These are phyloP conservation scores for Oncorhynchus clarkii DNA, from an alignment of 2,113 vertebrate species.

Conservation along the genomic window DNA sequence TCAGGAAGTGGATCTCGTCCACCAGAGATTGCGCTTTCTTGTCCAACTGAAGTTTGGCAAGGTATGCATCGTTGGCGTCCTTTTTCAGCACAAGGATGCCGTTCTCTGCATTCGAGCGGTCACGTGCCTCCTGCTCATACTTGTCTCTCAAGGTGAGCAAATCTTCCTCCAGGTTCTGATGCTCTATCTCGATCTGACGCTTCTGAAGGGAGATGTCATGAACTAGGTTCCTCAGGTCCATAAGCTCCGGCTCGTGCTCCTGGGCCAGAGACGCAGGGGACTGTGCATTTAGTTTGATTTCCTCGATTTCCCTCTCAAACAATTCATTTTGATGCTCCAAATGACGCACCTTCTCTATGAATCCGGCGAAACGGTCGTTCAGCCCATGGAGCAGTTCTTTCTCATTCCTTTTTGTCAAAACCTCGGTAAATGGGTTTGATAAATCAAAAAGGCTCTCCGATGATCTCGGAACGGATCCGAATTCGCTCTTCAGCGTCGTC, in stretches of 20 bases:
- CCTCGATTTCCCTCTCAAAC: constrained; percentile 67
- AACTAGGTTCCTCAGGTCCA: constrained; percentile 54
- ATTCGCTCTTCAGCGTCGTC: neutral
- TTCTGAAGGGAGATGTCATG: constrained; percentile 64
- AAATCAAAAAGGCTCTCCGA: constrained; percentile 19
- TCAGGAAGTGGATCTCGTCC: constrained; percentile 67
- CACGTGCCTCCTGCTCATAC: constrained; percentile 51
- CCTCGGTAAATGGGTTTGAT: constrained; percentile 12
- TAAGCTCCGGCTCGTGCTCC: constrained; percentile 64
- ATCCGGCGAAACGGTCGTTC: constrained; percentile 71
- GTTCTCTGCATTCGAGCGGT: constrained; percentile 51
- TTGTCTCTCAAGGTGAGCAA: constrained; percentile 44
- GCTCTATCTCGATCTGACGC: constrained; percentile 60
- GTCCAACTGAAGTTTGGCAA: constrained; percentile 65
- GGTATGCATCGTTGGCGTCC: constrained; percentile 53
- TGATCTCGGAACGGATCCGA: constrained; percentile 5
- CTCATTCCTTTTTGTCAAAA: constrained; percentile 44
- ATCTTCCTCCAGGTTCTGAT: constrained; percentile 65
- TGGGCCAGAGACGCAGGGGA: constrained; percentile 53
- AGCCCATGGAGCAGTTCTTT: constrained; percentile 68
- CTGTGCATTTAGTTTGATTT: constrained; percentile 48
- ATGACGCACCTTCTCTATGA: constrained; percentile 71
- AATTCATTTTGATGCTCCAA: constrained; percentile 68
- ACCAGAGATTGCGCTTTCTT: constrained; percentile 57
- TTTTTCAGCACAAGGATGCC: constrained; percentile 53